Base-by-base conservation (phyloP, 1,140 invertebrate genomes). In the Macrostomum lignano region DNA sequence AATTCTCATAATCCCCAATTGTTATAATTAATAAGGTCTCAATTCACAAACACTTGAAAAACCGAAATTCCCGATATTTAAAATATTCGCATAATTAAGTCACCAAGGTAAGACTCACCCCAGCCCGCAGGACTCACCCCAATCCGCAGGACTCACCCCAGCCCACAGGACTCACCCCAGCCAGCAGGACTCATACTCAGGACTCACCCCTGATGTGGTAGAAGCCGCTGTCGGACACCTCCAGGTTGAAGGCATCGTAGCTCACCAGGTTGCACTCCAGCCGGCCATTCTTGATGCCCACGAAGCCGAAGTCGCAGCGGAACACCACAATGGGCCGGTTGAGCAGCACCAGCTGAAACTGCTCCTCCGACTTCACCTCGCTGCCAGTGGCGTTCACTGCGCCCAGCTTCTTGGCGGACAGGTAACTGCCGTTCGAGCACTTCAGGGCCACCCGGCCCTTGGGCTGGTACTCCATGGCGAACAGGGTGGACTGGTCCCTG, bases 261-360 rank as follows among this genome's bases (percentile, higher is more conserved):
- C 68, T 70, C 31, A 78, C 75, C 61, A 84, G 84, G 61, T 88
- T 91, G 64, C 82, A 91, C 54, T 88, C 81, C 40, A 86, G 63
- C 51, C 76, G 74, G 10, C 69, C 63, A 21, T 67, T 63, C 58
- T 84, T 86, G 44, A 73, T 76, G 0, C 81, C 84, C 24, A 91
- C 81, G 56, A 86, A 88, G 10, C 84, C 84, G 57, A 84, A 79
- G 46, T 91, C 82, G 47, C 74, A 77, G 53, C 84, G 79, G 41
- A 93, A 60, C 39, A 91, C 77, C 42, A 91, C 58, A 47, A 84
- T 74, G 1, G 81, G 79, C 44, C 77, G 51, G 25, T 70, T 55
- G 21, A 49, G 37, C 6, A 51, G 42, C 31, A 21, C 21, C 30
- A 11, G 60, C 82, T 84, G 51, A 55, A 84, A 91, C 53, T 77